Base-by-base conservation (phyloP, 2,888 invertebrate species). In the Shargacucullia verbasci region DNA sequence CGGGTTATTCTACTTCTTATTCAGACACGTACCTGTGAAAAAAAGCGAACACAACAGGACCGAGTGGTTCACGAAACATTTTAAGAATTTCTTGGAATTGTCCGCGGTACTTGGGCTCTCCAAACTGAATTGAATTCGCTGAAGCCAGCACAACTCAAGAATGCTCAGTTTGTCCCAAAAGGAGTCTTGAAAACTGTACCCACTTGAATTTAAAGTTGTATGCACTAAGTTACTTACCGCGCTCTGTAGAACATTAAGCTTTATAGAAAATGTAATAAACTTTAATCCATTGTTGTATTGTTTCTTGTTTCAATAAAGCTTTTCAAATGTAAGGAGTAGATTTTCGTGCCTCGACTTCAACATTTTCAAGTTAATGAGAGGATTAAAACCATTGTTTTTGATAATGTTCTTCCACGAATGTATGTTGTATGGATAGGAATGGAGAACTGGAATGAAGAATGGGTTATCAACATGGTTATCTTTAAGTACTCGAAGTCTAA, bases 51-150 rank as follows among this genome's bases (percentile, higher is more conserved):
- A 12, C 29, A 33, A 9, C 13, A 15, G 43, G 11, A 38, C 48
- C 14, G 13, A 52, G 33, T 20, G 10, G 6, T 33, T 52, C 35
- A 14, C 34, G 29, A 46, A 67, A 59, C 48, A 46, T 52, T 65
- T 62, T 53, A 58, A 45, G 39, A 53, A 55, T 59, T 72, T 58
- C 50, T 60, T 56, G 46, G 45, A 57, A 79, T 68, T 67, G 66
- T 65, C 47, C 53, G 20, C 43, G 45, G 44, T 43, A 62, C 57
- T 68, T 59, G 45, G 40, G 47, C 54, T 59, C 50, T 60, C 37
- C 41, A 67, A 65, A 54, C 58, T 54, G 69, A 70, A 79, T 65
- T 59, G 61, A 69, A 74, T 74, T 60, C 53, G 56, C 57, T 48
- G 47, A 52, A 65, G 37, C 14, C 59, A 60, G 61, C 54, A 38